A percentile compares a stretch with the other conserved stretches of the same genome.
Conservation (phyloP, 2,113 vertebrate genomes). For the Potamarius usumacintae region DNA sequence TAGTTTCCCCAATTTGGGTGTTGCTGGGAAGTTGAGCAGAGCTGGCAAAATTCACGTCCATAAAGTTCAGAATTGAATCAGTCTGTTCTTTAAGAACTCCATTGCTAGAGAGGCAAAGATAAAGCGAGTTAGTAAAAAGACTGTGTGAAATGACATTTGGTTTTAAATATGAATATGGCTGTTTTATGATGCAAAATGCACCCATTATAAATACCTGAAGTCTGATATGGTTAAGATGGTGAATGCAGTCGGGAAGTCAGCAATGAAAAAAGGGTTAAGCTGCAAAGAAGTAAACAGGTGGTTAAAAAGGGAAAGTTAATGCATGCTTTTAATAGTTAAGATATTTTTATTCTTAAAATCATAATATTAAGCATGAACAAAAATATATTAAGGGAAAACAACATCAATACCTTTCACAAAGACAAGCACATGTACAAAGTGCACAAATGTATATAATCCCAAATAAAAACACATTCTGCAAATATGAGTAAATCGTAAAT, state of each 20-base stretch:
- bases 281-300: not conserved
- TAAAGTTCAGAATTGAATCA: conserved; percentile 10
- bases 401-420: not conserved
- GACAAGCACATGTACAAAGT: not conserved
- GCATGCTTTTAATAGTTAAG: not conserved
- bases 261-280: conserved; percentile 31
- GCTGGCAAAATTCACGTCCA: conserved; percentile 6
- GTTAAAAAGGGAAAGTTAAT: not conserved
- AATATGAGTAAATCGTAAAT: no score
- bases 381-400: not conserved
- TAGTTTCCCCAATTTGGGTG: conserved; percentile 26
- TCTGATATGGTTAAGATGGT: not conserved
- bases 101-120: conserved; percentile 12
- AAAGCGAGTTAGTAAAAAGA: not conserved
- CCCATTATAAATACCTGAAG: conserved; percentile 24
- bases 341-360: not conserved
- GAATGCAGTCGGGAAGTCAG: conserved; percentile 18
- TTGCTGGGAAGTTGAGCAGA: not conserved
- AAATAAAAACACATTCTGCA: not conserved
- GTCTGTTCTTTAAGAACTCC: not conserved
- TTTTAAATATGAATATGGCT: not conserved
- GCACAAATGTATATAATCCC: not conserved
- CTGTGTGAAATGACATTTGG: not conserved
- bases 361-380: not conserved
- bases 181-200: not conserved